These are phyloP conservation scores for Anguilla obscura DNA, from an alignment of 2,797 vertebrate genomes.

Conservation along the genomic window DNA sequence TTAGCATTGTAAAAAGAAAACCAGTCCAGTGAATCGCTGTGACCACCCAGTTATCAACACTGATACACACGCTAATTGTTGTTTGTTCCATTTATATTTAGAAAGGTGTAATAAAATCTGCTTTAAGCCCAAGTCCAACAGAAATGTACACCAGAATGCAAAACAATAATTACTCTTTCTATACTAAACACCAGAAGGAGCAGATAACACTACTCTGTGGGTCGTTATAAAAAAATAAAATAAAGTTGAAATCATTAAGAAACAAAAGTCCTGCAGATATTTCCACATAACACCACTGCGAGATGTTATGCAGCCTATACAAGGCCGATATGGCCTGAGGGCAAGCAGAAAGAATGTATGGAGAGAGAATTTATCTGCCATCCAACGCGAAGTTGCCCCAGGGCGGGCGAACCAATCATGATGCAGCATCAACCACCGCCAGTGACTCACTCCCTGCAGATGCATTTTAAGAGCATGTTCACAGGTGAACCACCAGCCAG, in stretches of 20 bases:
- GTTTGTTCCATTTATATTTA: slow-evolving; percentile 72
- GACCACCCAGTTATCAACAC: slow-evolving; percentile 55
- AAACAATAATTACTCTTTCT: neutral
- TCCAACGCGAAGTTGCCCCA: slow-evolving; percentile 42
- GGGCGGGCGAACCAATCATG: slow-evolving; percentile 32
- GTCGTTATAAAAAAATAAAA: neutral
- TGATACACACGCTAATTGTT: slow-evolving; percentile 70
- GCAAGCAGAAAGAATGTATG: slow-evolving; percentile 13
- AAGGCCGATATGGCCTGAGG: neutral
- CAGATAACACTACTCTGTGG: neutral
- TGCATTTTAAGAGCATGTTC: slow-evolving; percentile 65
- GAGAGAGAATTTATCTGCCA: slow-evolving; percentile 38
- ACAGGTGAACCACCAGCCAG: slow-evolving; percentile 64
- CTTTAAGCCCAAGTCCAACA: neutral
- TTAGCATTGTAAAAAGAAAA: slow-evolving; percentile 67
- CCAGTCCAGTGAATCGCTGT: slow-evolving; percentile 58
- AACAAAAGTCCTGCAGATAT: neutral
- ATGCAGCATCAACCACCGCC: slow-evolving; percentile 50
- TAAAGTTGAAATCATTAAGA: neutral
- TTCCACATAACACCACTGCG: neutral
- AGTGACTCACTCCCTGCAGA: slow-evolving; percentile 50
- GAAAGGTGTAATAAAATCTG: slow-evolving; percentile 50
- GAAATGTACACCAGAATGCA: neutral
- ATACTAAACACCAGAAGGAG: neutral
- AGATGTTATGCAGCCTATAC: neutral